Percentiles rank a stretch among this genome's conserved stretches.
phyloP scores from a whole-genome alignment of 2,113 vertebrate species.

The Menura novaehollandiae region DNA sequence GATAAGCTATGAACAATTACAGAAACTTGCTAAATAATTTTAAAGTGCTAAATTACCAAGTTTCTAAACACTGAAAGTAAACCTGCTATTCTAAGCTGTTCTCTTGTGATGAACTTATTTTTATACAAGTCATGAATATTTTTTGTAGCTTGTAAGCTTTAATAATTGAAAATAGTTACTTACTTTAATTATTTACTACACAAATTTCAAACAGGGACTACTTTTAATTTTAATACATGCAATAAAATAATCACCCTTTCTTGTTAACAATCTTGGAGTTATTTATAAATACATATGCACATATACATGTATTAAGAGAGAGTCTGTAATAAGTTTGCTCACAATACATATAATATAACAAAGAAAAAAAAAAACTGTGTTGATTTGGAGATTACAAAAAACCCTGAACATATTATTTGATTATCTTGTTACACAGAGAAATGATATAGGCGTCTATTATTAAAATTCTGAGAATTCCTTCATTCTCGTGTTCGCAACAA shows the following conservation, averaged over 20 bases:
- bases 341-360: background rate
- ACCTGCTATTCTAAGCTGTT: background rate
- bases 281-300: background rate
- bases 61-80: background rate
- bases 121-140: background rate
- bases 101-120: background rate
- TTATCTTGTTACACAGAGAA: background rate
- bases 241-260: background rate
- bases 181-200: background rate
- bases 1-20: background rate
- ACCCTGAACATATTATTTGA: background rate
- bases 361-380: background rate
- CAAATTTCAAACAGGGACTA: background rate
- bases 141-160: background rate
- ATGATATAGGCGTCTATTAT: rapidly evolving
- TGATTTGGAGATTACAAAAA: background rate
- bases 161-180: background rate
- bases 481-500: background rate
- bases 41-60: background rate
- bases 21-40: background rate
- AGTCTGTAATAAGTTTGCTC: background rate
- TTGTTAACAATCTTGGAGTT: background rate
- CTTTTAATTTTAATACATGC: background rate
- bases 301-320: background rate
- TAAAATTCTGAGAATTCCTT: background rate